Evolutionary conservation across 2,888 invertebrate genomes (phyloP).

Genomic region (Drosophila dives): DNA sequence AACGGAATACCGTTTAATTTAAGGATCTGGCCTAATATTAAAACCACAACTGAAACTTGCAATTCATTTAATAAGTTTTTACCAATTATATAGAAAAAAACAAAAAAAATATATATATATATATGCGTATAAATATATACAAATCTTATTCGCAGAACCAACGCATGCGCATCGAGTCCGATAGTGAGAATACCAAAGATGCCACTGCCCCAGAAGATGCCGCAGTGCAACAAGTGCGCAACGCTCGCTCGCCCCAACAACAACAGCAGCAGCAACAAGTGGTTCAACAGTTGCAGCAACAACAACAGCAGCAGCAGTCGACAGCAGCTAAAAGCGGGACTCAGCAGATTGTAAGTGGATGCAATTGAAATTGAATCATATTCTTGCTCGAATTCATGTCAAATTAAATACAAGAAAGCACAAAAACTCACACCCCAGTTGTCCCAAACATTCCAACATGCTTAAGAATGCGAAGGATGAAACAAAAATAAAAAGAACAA

Average conservation of each 20-base stretch:
- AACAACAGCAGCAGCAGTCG: constrained; percentile 56
- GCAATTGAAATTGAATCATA: constrained; percentile 59
- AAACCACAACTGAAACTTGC: not conserved
- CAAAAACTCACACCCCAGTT: not conserved
- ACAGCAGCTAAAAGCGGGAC: constrained; percentile 58
- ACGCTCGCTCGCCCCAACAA: constrained; percentile 63
- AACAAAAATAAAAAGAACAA: not conserved
- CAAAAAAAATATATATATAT: not conserved
- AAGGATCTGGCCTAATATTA: not conserved
- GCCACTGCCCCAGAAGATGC: constrained; percentile 53
- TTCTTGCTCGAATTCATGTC: constrained; percentile 27
- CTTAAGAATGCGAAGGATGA: not conserved
- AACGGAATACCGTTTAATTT: not conserved
- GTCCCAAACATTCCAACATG: constrained; percentile 14
- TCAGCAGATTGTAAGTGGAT: constrained; percentile 77
- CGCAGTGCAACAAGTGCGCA: constrained; percentile 50
- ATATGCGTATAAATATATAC: not conserved
- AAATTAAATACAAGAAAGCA: not conserved
- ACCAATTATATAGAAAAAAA: not conserved
- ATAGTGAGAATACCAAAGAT: constrained; percentile 80
- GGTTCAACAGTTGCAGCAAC: constrained; percentile 35
- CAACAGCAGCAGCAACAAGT: constrained; percentile 58
- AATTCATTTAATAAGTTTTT: not conserved
- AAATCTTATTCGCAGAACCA: constrained; percentile 77
- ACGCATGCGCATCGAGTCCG: constrained; percentile 83